Percentiles rank a stretch among this genome's conserved stretches.
Evolutionary conservation across 2,888 invertebrate species (phyloP).

Genomic region (Watsonalla binaria): DNA sequence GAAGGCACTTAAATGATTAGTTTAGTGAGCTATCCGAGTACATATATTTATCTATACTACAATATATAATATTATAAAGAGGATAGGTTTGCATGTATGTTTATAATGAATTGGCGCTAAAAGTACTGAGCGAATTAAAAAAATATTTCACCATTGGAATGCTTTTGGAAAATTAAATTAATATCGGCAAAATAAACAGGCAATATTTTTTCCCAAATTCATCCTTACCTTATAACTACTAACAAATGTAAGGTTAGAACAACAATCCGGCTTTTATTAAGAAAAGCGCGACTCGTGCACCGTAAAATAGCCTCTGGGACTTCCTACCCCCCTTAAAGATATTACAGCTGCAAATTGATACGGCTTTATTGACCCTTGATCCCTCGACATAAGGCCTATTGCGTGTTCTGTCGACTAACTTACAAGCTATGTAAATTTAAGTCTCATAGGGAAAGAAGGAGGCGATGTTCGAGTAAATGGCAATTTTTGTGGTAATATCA

Average conservation of each 20-base stretch:
- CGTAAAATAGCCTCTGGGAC: conserved; percentile 36
- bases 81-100: too few species aligned
- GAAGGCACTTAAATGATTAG: too few species aligned
- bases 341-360: conserved; percentile 26
- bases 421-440: conserved; percentile 35
- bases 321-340: conserved; percentile 27
- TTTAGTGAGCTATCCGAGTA: too few species aligned
- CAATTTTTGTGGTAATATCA: conserved; percentile 66
- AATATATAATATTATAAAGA: too few species aligned
- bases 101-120: too few species aligned
- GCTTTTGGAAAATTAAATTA: too few species aligned
- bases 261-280: background rate
- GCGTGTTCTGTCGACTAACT: conserved; percentile 8
- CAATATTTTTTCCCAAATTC: too few species aligned
- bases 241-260: conserved; percentile 12
- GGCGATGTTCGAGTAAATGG: conserved; percentile 55
- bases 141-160: too few species aligned
- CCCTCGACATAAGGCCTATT: conserved; percentile 25
- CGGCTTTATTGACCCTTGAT: conserved; percentile 30
- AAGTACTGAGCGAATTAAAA: too few species aligned
- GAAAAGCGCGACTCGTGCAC: conserved; percentile 13
- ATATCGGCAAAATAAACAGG: too few species aligned
- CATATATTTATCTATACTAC: too few species aligned
- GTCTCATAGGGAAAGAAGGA: conserved; percentile 35
- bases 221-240: background rate